Conservation (phyloP, 2,888 invertebrate genomes). For the Pterobdella sp. region DNA sequence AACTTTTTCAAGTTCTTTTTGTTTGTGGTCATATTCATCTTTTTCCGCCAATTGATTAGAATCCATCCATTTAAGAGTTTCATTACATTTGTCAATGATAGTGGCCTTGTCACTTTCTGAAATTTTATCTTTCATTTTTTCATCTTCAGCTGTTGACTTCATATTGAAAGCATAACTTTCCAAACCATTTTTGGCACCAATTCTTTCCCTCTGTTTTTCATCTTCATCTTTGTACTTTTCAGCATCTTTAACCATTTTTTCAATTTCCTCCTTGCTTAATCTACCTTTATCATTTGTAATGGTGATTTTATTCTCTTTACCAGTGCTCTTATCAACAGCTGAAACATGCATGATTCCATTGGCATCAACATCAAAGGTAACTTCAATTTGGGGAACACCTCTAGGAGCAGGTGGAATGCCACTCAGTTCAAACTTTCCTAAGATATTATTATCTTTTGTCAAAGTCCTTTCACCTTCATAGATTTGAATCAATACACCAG, state of each 20-base stretch:
- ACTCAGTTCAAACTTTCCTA: conserved; percentile 80
- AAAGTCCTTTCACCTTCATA: conserved; percentile 52
- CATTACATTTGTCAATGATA: conserved; percentile 75
- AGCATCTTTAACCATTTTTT: conserved; percentile 56
- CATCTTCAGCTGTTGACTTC: conserved; percentile 78
- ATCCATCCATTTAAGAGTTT: conserved; percentile 65
- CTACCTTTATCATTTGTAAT: conserved; percentile 68
- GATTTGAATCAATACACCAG: conserved; percentile 42
- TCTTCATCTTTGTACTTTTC: conserved; percentile 42
- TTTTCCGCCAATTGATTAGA: conserved; percentile 67
- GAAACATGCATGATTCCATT: conserved; percentile 93
- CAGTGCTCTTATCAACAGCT: conserved; percentile 71
- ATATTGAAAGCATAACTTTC: conserved; percentile 61
- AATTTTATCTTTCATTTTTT: conserved; percentile 81
- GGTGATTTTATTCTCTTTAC: conserved; percentile 55
- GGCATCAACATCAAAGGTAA: conserved; percentile 58
- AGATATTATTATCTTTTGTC: conserved; percentile 59
- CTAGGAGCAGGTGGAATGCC: conserved; percentile 60
- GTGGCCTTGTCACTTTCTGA: conserved; percentile 65
- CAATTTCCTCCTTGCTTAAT: conserved; percentile 75
- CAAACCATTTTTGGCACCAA: conserved; percentile 38
- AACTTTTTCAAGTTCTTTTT: conserved; percentile 81
- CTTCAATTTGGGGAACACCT: conserved; percentile 70
- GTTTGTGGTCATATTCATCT: conserved; percentile 86
- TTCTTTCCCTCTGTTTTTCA: conserved; percentile 43